Base-by-base conservation (phyloP, 2,888 invertebrate species). In the Spatulosminthurus flaviceps region DNA sequence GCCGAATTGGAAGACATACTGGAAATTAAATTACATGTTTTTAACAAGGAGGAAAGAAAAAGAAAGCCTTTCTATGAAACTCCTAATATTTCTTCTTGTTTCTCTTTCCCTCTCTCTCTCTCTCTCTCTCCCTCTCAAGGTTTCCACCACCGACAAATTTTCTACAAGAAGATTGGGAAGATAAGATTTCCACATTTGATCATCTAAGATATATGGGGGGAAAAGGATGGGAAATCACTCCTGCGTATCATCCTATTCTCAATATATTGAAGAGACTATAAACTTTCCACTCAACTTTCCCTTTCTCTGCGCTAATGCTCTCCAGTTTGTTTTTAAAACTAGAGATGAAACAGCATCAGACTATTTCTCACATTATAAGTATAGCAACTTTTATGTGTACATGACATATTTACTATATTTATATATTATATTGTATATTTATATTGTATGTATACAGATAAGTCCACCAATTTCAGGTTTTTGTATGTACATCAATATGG, bases 161-260 rank as follows among this genome's bases (percentile, higher is more conserved):
- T n/a, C n/a, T 11, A 51, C 5, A 51, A 24, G 67, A 9, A 41
- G 41, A 70, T 4, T 70, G 41, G 41, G 29, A 22, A 70, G 43
- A 41, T 4, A 42, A 24, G 73, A 67, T 67, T 67, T 67, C 67
- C 67, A n/a, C 24, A 67, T 51, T 51, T 51, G 51, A 13, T n/a
- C 51, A 51, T 67, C 26, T 13, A 2, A 28, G 19, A 0, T 67
- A 67, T 67, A 13, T 24, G 24, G 11, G 26, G 29, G 24, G 2
- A 51, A 72, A 72, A 28, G 26, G 21, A 75, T 75, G 64, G 41
- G 21, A 75, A 75, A 75, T 75, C 75, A 75, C 64, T 75, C 75
- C 75, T 61, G 75, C 75, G 66, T 75, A 75, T 75, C 75, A 75
- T 34, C 21, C 74, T 21, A 74, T 28, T 74, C 61, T 61, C 61